Evolutionary conservation across 2,113 vertebrate species (phyloP).

Genomic region (Gracilinanus agilis): DNA sequence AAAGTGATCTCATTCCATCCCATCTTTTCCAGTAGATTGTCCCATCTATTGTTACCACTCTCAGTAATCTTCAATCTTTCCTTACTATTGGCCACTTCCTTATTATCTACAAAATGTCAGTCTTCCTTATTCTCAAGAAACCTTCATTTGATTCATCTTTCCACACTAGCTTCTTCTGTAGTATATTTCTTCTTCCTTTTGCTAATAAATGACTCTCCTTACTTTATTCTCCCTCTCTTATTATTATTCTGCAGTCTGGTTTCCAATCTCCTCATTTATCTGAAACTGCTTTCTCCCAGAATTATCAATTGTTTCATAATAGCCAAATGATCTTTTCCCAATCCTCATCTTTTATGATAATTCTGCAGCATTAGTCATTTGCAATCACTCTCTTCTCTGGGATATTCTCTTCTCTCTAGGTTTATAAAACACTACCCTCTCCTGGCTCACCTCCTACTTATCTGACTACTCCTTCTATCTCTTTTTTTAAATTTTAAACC

Average conservation of each 20-base stretch:
- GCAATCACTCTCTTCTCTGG: too few species aligned
- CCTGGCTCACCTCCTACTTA: too few species aligned
- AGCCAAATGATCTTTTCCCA: too few species aligned
- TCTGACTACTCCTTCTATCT: too few species aligned
- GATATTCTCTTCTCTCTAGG: too few species aligned
- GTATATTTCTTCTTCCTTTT: not conserved
- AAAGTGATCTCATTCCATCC: not conserved
- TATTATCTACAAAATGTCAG: not conserved
- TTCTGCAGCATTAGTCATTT: too few species aligned
- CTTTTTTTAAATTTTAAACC: too few species aligned
- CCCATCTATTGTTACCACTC: not conserved
- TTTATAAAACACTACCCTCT: too few species aligned
- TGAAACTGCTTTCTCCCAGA: too few species aligned
- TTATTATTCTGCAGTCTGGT: not conserved
- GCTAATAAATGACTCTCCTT: not conserved
- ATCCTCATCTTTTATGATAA: too few species aligned
- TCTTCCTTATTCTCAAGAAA: not conserved
- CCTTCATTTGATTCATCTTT: not conserved
- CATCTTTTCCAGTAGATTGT: not conserved
- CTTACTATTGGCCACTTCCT: not conserved
- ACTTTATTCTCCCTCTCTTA: not conserved
- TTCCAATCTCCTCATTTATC: not conserved
- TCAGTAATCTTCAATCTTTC: not conserved
- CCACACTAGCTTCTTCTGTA: too few species aligned
- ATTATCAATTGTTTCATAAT: too few species aligned